phyloP scores from a whole-genome alignment of 2,113 vertebrate species.

The Xiphorhynchus elegans region DNA sequence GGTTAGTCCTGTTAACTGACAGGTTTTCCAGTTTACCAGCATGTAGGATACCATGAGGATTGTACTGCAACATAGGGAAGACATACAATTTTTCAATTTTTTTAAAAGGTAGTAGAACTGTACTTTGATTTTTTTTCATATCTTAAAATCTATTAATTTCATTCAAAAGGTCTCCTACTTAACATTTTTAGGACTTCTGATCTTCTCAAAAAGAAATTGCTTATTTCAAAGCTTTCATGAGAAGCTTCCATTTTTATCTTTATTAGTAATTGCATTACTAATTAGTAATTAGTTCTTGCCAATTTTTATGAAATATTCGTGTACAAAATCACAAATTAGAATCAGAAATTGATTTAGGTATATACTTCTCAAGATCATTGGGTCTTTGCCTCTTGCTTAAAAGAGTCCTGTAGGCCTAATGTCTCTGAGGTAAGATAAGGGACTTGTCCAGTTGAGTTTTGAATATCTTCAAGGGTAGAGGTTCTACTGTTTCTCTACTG shows the following conservation, averaged over 20 bases:
- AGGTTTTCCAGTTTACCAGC: neutral
- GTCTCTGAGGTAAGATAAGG: neutral
- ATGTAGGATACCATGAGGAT: neutral
- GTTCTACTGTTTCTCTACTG: neutral
- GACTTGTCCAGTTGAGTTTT: neutral
- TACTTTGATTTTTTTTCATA: neutral
- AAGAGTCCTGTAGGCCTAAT: neutral
- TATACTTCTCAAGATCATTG: neutral
- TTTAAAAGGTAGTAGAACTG: neutral
- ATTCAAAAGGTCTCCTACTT: neutral
- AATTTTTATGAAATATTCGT: conserved; percentile 10
- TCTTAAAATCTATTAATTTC: neutral
- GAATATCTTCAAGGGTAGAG: neutral
- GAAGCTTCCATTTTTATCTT: neutral
- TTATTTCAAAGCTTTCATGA: neutral
- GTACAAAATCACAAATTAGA: neutral
- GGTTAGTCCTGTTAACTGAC: neutral
- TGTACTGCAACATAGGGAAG: neutral
- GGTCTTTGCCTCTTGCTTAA: neutral
- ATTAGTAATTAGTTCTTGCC: neutral
- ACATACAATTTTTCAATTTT: neutral
- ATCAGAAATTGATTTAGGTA: neutral
- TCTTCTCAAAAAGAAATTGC: neutral
- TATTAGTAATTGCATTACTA: neutral
- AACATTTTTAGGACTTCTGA: neutral